Conservation (phyloP, 2,113 vertebrate species). For the Trogon surrucura region DNA sequence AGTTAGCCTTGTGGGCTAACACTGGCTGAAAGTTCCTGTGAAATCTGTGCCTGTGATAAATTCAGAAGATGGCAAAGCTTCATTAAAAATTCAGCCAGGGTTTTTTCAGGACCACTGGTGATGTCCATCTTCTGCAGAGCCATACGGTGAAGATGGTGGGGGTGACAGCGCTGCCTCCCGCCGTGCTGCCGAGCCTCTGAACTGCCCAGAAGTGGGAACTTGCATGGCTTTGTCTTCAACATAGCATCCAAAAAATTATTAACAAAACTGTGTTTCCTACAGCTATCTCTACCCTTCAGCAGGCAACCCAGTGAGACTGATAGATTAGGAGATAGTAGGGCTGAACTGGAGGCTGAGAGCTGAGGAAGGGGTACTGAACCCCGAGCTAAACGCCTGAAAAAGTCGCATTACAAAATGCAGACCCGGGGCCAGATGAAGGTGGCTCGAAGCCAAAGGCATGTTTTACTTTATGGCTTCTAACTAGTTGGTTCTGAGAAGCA, state of each 20-base stretch:
- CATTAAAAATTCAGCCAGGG: neutral
- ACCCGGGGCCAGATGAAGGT: neutral
- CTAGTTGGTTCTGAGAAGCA: neutral
- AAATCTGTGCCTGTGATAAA: neutral
- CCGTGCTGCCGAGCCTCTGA: neutral
- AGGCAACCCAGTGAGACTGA: accelerated
- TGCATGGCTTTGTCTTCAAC: neutral
- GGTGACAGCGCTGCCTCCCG: neutral
- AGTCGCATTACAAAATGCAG: neutral
- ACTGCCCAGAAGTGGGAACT: neutral
- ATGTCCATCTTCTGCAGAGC: neutral
- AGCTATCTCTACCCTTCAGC: neutral
- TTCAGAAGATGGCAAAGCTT: neutral
- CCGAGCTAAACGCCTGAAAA: neutral
- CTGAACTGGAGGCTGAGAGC: neutral
- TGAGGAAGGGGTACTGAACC: neutral
- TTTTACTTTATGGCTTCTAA: constrained; percentile 1
- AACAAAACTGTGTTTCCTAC: neutral
- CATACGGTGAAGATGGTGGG: neutral
- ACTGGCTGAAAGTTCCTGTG: neutral
- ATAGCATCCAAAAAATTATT: neutral
- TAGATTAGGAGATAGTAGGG: neutral
- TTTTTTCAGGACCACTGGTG: neutral
- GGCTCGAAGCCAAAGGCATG: neutral
- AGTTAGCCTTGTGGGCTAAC: neutral